Percentiles rank a stretch among this genome's conserved stretches.
phyloP scores from a whole-genome alignment of 2,113 vertebrate genomes.

The Oxygymnocypris stewartii region DNA sequence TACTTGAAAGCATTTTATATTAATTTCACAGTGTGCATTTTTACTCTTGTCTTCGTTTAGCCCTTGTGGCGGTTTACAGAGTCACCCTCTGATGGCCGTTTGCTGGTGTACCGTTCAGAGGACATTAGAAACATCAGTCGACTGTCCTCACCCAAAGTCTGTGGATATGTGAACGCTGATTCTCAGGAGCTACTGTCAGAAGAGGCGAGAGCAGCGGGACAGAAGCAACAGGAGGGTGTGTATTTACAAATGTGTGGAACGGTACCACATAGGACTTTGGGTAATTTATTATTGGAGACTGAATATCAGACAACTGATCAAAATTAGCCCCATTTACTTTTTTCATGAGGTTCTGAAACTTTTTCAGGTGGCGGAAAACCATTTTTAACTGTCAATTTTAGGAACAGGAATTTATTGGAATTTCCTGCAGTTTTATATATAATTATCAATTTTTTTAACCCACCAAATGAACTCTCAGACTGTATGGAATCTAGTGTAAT shows the following conservation, averaged over 20 bases:
- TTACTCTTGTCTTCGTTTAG: constrained; percentile 55
- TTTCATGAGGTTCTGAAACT: background rate
- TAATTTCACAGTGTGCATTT: background rate
- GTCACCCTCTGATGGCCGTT: constrained; percentile 76
- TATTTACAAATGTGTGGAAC: background rate
- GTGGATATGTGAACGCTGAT: constrained; percentile 84
- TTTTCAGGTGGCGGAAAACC: background rate
- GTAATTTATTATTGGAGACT: background rate
- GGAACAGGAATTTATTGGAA: background rate
- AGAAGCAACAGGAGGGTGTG: constrained; percentile 63
- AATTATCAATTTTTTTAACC: background rate
- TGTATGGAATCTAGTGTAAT: background rate
- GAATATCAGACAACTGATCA: background rate
- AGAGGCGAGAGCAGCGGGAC: constrained; percentile 56
- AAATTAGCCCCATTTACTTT: no score
- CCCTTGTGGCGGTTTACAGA: constrained; percentile 93
- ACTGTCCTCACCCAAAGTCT: constrained; percentile 89
- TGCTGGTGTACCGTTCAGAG: constrained; percentile 92
- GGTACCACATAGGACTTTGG: background rate
- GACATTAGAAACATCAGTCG: constrained; percentile 91
- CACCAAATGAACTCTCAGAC: background rate
- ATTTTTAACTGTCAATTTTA: background rate
- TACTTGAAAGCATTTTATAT: background rate
- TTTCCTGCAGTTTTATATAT: background rate
- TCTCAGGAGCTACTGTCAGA: constrained; percentile 76